Conservation (phyloP, 2,797 vertebrate genomes). For the Cheirogaleus major region DNA sequence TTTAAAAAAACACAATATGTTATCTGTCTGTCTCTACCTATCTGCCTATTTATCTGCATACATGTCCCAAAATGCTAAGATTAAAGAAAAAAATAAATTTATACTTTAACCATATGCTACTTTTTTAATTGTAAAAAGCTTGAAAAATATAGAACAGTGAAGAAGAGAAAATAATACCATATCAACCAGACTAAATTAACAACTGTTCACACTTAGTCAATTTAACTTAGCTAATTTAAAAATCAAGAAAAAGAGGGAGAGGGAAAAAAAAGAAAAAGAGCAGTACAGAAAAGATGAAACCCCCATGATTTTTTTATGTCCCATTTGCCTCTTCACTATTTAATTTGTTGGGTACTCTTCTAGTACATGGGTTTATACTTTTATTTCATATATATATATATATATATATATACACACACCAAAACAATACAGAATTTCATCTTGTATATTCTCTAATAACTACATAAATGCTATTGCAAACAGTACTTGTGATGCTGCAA, state of each 20-base stretch:
- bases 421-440: not conserved
- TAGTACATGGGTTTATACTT: not conserved
- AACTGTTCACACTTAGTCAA: constrained; percentile 3
- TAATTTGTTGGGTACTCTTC: not conserved
- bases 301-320: not conserved
- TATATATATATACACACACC: not conserved
- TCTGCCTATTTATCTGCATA: not conserved
- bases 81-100: constrained; percentile 7
- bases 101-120: not conserved
- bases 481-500: not conserved
- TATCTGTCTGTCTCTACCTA: not conserved
- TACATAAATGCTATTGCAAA: not conserved
- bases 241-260: not conserved
- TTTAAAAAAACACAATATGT: not conserved
- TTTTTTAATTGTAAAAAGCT: constrained; percentile 5
- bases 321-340: not conserved
- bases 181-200: not conserved
- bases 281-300: not conserved
- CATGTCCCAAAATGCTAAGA: not conserved
- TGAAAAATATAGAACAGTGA: not conserved
- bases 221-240: constrained; percentile 21
- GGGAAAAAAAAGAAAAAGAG: not conserved
- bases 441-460: constrained; percentile 13
- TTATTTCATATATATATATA: not conserved
- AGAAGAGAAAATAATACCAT: not conserved